Conservation (phyloP, 2,113 vertebrate species). For the Ceuthmochares aereus region DNA sequence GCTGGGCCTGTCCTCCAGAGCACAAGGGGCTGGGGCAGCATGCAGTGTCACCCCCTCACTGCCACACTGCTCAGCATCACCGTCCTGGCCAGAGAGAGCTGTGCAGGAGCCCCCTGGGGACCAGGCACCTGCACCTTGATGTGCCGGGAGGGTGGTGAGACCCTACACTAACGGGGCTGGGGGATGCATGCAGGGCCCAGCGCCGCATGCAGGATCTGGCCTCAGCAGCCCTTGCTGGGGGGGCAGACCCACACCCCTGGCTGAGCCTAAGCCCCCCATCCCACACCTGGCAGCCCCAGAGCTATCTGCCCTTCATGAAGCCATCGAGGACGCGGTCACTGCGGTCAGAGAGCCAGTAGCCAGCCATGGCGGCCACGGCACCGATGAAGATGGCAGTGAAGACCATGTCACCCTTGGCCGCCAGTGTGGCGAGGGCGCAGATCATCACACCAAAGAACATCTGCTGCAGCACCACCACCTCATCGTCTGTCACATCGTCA, state of each 20-base stretch:
- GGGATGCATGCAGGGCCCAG: conserved; percentile 28
- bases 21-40: not conserved
- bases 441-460: conserved; percentile 98
- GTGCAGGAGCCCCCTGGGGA: not conserved
- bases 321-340: conserved; percentile 93
- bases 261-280: not conserved
- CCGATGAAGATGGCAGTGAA: conserved; percentile 98
- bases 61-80: not conserved
- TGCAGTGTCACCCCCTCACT: conserved; percentile 9
- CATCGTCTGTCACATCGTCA: conserved; percentile 93
- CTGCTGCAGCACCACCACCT: conserved; percentile 96
- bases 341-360: conserved; percentile 97
- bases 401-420: conserved; percentile 97
- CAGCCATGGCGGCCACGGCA: conserved; percentile 93
- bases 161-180: not conserved
- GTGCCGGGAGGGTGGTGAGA: not conserved
- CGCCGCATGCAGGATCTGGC: not conserved
- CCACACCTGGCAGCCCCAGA: not conserved
- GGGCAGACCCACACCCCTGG: not conserved
- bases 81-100: not conserved
- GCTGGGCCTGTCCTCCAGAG: not conserved
- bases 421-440: conserved; percentile 93
- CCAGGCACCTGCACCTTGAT: not conserved
- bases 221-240: not conserved
- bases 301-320: conserved; percentile 91